Evolutionary conservation across 2,888 invertebrate species (phyloP).

Genomic region (Oligia latruncula): DNA sequence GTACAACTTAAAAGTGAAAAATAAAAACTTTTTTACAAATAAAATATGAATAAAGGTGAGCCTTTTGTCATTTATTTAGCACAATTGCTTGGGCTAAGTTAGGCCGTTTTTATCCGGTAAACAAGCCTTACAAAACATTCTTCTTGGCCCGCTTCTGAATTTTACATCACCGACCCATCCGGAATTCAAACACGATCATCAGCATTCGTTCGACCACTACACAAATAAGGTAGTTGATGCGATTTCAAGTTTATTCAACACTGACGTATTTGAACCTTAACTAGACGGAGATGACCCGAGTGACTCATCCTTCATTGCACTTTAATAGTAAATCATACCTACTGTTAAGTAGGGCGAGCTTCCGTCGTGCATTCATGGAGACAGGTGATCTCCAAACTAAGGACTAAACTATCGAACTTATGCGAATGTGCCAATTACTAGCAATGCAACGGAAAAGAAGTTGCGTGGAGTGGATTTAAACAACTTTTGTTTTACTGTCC

Average conservation of each 20-base stretch:
- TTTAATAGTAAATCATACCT: background rate
- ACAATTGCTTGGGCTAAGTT: background rate
- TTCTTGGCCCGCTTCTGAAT: background rate
- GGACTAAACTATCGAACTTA: slow-evolving; percentile 19
- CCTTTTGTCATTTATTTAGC: background rate
- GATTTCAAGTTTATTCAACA: slow-evolving; percentile 34
- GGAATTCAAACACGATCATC: background rate
- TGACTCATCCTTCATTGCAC: slow-evolving; percentile 42
- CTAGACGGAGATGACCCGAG: slow-evolving; percentile 18
- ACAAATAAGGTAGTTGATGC: slow-evolving; percentile 25
- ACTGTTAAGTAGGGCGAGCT: slow-evolving; percentile 8
- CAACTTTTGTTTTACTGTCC: background rate
- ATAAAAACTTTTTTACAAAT: too few species aligned
- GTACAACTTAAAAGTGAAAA: too few species aligned
- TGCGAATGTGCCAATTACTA: slow-evolving; percentile 51
- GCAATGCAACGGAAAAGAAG: background rate
- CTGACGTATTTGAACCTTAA: background rate
- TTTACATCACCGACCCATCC: background rate
- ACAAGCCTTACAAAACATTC: background rate
- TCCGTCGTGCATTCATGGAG: slow-evolving; percentile 20
- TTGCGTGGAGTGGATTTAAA: slow-evolving; percentile 1
- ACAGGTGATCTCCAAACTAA: slow-evolving; percentile 29
- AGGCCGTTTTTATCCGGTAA: background rate
- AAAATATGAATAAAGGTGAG: too few species aligned
- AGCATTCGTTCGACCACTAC: background rate